These are phyloP conservation scores for Patella depressa DNA, from an alignment of 2,888 invertebrate species.

Conservation along the genomic window DNA sequence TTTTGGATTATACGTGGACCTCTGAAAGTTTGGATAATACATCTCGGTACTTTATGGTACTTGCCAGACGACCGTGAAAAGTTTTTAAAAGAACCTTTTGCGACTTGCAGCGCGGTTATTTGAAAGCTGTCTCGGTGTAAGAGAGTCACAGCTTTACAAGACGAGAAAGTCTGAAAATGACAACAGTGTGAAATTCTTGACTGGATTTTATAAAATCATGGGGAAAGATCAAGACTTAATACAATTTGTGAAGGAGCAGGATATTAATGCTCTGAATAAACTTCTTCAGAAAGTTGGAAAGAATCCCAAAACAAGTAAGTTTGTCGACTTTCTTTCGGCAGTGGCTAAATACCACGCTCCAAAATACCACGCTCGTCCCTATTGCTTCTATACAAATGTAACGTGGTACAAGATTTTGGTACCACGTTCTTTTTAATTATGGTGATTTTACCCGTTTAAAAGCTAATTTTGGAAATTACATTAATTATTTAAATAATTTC, in stretches of 20 bases:
- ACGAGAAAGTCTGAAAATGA: neutral
- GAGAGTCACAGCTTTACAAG: no score
- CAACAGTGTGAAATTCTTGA: neutral
- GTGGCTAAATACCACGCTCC: no score
- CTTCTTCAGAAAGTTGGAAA: constrained; percentile 8
- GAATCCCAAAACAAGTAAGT: constrained; percentile 4
- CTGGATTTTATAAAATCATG: neutral
- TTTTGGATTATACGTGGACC: neutral
- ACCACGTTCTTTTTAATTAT: no score
- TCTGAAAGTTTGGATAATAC: neutral
- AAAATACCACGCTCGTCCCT: no score
- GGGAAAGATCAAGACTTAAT: neutral
- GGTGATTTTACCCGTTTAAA: no score
- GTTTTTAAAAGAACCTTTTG: neutral
- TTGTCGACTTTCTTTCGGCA: no score
- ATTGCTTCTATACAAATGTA: no score
- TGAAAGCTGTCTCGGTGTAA: neutral
- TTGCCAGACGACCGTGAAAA: neutral
- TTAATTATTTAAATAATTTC: no score
- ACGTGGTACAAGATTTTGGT: no score
- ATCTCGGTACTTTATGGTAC: neutral
- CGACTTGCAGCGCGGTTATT: neutral
- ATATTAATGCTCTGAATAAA: neutral
- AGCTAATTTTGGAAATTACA: no score
- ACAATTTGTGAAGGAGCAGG: neutral